Evolutionary conservation across 2,113 vertebrate species (phyloP).

Genomic region (Grus americana): DNA sequence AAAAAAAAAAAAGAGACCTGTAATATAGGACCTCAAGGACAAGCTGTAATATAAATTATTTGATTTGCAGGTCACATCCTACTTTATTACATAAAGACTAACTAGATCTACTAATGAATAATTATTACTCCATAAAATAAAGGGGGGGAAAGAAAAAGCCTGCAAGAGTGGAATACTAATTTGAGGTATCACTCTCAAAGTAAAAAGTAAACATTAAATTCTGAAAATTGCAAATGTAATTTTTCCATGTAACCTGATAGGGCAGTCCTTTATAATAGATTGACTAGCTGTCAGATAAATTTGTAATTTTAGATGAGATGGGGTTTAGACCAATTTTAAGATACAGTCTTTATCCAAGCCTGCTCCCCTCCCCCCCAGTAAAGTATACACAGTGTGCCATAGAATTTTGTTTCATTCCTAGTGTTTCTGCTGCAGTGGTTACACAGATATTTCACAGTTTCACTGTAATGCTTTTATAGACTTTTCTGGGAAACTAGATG

Average conservation of each 20-base stretch:
- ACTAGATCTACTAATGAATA: conserved; percentile 80
- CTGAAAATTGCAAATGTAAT: conserved; percentile 66
- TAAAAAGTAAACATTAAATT: conserved; percentile 66
- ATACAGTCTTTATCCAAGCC: not conserved
- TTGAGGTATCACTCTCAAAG: conserved; percentile 48
- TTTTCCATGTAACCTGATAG: conserved; percentile 51
- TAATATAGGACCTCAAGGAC: conserved; percentile 62
- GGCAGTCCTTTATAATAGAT: conserved; percentile 43
- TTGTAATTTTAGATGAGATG: conserved; percentile 61
- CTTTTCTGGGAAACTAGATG: not conserved
- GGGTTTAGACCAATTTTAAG: conserved; percentile 35
- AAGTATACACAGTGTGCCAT: not conserved
- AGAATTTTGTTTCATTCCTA: conserved; percentile 29
- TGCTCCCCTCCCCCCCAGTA: conserved; percentile 3
- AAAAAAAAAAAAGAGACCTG: not conserved
- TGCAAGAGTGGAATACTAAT: conserved; percentile 73
- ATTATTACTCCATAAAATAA: conserved; percentile 82
- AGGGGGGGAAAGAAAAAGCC: not conserved
- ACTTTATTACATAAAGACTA: conserved; percentile 79
- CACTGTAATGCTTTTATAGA: not conserved
- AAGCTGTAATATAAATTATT: conserved; percentile 72
- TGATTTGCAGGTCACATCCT: conserved; percentile 79
- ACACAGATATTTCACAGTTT: not conserved
- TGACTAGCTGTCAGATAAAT: conserved; percentile 47
- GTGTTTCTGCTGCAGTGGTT: conserved; percentile 38